Conservation (phyloP, 2,888 invertebrate genomes). For the Temnothorax rugatulus region DNA sequence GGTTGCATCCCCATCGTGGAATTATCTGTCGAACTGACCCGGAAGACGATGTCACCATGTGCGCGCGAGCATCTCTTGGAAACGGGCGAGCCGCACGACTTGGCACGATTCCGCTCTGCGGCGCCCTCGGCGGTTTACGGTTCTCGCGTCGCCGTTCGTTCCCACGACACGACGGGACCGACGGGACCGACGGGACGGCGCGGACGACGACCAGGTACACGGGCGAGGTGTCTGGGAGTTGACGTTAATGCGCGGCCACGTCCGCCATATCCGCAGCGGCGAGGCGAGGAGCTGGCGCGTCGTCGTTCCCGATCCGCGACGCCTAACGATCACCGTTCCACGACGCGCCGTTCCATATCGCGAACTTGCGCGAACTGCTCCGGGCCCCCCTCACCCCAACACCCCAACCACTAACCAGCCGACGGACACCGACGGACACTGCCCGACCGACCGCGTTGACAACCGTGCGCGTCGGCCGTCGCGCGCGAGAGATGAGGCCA, state of each 20-base stretch:
- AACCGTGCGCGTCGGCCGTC: slow-evolving; percentile 80
- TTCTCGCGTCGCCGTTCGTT: background rate
- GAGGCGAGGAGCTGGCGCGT: slow-evolving; percentile 21
- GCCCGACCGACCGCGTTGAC: slow-evolving; percentile 82
- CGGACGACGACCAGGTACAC: too few species aligned
- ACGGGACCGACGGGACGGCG: background rate
- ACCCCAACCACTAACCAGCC: slow-evolving; percentile 61
- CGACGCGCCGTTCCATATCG: slow-evolving; percentile 74
- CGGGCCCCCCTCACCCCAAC: too few species aligned
- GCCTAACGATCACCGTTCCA: slow-evolving; percentile 56
- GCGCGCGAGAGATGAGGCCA: slow-evolving; percentile 77
- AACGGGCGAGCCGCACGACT: slow-evolving; percentile 53
- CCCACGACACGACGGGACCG: background rate
- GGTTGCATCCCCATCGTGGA: background rate
- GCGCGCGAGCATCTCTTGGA: slow-evolving; percentile 78
- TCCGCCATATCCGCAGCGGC: slow-evolving; percentile 22
- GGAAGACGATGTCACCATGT: slow-evolving; percentile 81
- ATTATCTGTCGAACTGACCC: slow-evolving; percentile 74
- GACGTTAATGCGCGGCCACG: background rate
- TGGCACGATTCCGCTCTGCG: slow-evolving; percentile 40
- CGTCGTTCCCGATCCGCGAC: slow-evolving; percentile 53
- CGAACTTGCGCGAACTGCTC: slow-evolving; percentile 65
- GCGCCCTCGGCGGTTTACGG: slow-evolving; percentile 23
- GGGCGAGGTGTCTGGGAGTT: background rate
- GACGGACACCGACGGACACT: slow-evolving; percentile 83